Conservation (phyloP, 2,888 invertebrate species). For the Chaitophorus viminalis region DNA sequence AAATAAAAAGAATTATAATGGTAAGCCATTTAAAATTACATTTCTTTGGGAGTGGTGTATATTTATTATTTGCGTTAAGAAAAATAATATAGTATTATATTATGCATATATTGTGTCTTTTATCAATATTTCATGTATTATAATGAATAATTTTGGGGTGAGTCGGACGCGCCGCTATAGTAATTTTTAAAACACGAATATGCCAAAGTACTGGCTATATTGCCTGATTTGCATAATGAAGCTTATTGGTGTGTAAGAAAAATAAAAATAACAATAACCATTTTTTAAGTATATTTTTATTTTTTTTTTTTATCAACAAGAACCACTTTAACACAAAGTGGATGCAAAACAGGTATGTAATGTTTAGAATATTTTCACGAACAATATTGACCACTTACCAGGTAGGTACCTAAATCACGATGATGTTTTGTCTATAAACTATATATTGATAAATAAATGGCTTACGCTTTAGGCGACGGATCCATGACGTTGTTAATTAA, state of each 20-base stretch:
- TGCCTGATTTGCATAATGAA: slow-evolving; percentile 12
- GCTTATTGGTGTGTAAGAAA: not conserved
- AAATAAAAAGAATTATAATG: not conserved
- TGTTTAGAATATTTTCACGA: no score
- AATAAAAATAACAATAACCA: not conserved
- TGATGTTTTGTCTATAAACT: no score
- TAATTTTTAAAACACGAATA: slow-evolving; percentile 27
- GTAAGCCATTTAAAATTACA: not conserved
- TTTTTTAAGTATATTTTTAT: not conserved
- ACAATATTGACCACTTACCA: no score
- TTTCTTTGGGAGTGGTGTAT: not conserved
- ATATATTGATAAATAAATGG: no score
- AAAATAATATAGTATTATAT: not conserved
- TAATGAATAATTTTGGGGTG: not conserved
- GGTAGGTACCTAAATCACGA: no score
- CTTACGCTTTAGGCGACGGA: no score
- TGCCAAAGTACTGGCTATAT: not conserved
- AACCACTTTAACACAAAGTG: not conserved
- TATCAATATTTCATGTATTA: not conserved
- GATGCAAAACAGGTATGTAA: no score
- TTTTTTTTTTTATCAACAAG: no score
- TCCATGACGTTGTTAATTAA: no score
- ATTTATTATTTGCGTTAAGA: not conserved
- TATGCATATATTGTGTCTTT: no score
- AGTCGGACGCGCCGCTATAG: not conserved